phyloP scores from a whole-genome alignment of 2,797 vertebrate genomes.

The Otus scops region DNA sequence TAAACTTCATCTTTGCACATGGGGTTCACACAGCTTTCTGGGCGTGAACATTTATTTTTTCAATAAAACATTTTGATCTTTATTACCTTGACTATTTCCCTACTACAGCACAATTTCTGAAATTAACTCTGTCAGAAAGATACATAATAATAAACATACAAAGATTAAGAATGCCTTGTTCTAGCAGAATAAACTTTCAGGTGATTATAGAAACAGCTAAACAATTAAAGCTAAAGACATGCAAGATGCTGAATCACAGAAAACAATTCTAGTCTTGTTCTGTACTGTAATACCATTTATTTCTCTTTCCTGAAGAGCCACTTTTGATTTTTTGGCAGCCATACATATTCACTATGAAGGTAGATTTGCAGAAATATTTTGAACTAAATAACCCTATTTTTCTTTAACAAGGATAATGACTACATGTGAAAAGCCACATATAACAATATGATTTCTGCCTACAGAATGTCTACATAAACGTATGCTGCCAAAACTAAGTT shows the following conservation, averaged over 20 bases:
- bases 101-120: background rate
- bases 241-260: background rate
- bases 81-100: background rate
- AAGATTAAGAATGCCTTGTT: background rate
- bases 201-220: background rate
- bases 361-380: background rate
- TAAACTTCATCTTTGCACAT: background rate
- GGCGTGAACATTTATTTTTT: background rate
- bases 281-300: conserved; percentile 33
- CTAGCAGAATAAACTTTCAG: background rate
- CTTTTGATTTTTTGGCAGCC: background rate
- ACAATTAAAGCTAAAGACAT: background rate
- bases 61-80: background rate
- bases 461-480: background rate
- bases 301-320: background rate
- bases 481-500: background rate
- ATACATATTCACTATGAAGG: background rate
- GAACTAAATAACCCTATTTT: background rate
- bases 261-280: background rate
- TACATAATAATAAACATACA: background rate
- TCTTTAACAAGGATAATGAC: background rate
- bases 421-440: background rate
- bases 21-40: background rate
- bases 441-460: background rate
- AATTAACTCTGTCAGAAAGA: background rate